Conservation (phyloP, 2,888 invertebrate species). For the Heliconius ismenius region DNA sequence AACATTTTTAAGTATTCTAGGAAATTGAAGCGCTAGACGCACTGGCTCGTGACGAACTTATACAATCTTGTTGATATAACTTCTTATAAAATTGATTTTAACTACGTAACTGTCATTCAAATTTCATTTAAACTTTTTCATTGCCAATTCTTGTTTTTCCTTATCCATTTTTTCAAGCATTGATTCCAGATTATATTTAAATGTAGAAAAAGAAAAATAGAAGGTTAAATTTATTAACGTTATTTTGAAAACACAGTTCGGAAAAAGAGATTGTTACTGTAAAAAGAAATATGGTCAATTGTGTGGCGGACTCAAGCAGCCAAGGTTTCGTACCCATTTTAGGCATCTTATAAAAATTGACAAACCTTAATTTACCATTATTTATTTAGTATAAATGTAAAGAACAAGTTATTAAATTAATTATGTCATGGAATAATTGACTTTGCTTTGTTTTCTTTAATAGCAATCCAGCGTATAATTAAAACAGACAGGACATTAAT, state of each 20-base stretch:
- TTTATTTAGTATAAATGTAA: neutral
- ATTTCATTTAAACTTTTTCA: constrained; percentile 14
- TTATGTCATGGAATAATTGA: neutral
- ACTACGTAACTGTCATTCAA: constrained; percentile 7
- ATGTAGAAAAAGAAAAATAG: neutral
- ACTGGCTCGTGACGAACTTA: constrained; percentile 13
- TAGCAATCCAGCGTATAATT: neutral
- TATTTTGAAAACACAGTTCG: neutral
- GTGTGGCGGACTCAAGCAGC: neutral
- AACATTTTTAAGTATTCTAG: neutral
- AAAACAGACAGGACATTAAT: constrained; percentile 21
- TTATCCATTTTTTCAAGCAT: neutral
- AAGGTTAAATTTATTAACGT: neutral
- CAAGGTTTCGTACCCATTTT: no score
- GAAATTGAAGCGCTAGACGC: constrained; percentile 8
- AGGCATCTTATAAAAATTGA: no score
- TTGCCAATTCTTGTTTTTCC: neutral
- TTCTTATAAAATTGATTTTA: constrained; percentile 20
- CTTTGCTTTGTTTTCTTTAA: constrained; percentile 9
- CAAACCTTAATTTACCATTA: no score
- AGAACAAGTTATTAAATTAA: neutral
- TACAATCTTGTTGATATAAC: constrained; percentile 24
- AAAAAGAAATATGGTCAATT: neutral
- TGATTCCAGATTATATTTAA: no score
- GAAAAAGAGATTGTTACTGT: neutral